phyloP scores from a whole-genome alignment of 2,888 invertebrate genomes.

The Conus canariensis region DNA sequence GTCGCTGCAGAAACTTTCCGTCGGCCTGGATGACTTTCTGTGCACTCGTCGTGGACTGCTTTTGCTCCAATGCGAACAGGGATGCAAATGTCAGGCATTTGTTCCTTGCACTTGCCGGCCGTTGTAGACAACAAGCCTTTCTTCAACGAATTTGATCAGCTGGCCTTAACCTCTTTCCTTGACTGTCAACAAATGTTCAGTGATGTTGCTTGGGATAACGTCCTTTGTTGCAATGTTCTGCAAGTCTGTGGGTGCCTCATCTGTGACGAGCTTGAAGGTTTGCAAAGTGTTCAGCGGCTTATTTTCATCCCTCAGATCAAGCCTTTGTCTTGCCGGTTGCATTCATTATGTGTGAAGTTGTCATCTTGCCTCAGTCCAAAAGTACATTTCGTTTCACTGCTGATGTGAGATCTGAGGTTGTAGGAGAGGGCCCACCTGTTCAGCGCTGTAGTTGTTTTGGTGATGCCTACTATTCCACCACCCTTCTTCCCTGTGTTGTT shows the following conservation, averaged over 20 bases:
- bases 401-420: neutral
- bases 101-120: neutral
- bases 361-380: neutral
- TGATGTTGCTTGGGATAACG: neutral
- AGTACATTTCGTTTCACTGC: neutral
- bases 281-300: neutral
- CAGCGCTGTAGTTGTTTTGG: neutral
- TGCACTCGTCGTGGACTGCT: neutral
- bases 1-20: neutral
- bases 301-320: neutral
- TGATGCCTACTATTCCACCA: conserved; percentile 2
- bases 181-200: neutral
- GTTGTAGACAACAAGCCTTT: neutral
- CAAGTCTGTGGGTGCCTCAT: neutral
- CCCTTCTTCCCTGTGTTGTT: neutral
- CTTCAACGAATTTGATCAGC: neutral
- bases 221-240: neutral
- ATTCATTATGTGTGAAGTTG: neutral
- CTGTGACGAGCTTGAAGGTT: neutral
- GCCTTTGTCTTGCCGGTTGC: neutral
- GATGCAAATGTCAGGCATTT: neutral
- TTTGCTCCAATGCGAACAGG: neutral
- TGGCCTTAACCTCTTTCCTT: neutral
- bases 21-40: neutral
- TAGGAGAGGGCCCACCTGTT: neutral